A percentile compares a stretch with the other conserved stretches of the same genome.
phyloP scores from a whole-genome alignment of 2,113 vertebrate genomes.

The Neopipo cinnamomea region DNA sequence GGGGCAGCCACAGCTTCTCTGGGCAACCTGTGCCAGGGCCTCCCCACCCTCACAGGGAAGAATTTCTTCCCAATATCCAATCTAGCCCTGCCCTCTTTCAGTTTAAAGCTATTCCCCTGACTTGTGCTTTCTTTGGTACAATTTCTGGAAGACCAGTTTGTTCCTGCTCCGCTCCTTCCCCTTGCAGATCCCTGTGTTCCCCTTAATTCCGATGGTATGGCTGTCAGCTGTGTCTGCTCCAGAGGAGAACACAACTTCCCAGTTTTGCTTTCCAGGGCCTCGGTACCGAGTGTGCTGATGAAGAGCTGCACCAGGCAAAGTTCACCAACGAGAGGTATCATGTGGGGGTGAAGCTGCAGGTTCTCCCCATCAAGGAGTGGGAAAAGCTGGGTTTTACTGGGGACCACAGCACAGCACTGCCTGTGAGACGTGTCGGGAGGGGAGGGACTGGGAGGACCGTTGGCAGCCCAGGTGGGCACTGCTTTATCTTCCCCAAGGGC shows the following conservation, averaged over 20 bases:
- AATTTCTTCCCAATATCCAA: background rate
- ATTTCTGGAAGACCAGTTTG: background rate
- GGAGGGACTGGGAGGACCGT: background rate
- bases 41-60: background rate
- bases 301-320: slow-evolving; percentile 73
- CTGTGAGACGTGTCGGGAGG: background rate
- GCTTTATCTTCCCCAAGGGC: background rate
- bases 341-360: background rate
- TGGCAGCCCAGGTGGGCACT: background rate
- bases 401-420: background rate
- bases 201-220: background rate
- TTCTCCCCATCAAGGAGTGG: background rate
- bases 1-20: background rate
- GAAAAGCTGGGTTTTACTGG: background rate
- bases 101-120: background rate
- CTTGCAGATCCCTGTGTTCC: background rate
- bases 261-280: slow-evolving; percentile 77
- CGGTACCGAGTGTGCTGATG: slow-evolving; percentile 71
- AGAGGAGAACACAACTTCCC: background rate
- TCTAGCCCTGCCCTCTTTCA: background rate
- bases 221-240: background rate
- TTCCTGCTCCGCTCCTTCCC: background rate
- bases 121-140: background rate
- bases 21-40: background rate
- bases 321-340: slow-evolving; percentile 86